These are phyloP conservation scores for Drosophila bipectinata DNA, from an alignment of 1,140 invertebrate species.

Conservation along the genomic window DNA sequence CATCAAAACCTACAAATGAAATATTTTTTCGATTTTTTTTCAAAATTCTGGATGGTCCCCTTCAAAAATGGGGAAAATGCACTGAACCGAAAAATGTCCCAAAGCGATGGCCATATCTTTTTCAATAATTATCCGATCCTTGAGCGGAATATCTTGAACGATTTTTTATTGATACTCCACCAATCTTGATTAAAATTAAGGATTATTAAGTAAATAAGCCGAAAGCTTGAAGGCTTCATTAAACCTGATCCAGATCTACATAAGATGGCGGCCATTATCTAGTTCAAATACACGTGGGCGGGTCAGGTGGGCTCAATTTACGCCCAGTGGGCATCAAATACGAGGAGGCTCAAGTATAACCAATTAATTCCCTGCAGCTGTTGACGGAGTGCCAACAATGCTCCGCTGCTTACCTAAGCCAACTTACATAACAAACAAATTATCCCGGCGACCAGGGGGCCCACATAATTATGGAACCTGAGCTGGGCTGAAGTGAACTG, in stretches of 20 bases:
- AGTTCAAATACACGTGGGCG: conserved; percentile 19
- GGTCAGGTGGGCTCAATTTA: background rate
- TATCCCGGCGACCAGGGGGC: conserved; percentile 44
- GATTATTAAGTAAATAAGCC: too few species aligned
- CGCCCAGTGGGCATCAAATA: conserved; percentile 1
- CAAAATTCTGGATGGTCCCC: too few species aligned
- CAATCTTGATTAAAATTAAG: too few species aligned
- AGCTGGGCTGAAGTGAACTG: conserved; percentile 26
- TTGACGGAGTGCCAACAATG: conserved; percentile 49
- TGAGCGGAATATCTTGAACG: too few species aligned
- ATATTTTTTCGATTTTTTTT: too few species aligned
- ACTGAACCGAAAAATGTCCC: too few species aligned
- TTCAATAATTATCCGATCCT: too few species aligned
- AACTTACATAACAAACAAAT: conserved; percentile 75
- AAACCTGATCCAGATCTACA: background rate
- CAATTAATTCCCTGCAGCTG: conserved; percentile 52
- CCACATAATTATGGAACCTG: conserved; percentile 66
- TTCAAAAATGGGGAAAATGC: too few species aligned
- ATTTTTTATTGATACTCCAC: too few species aligned
- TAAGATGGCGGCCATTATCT: conserved; percentile 14
- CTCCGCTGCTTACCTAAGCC: conserved; percentile 40
- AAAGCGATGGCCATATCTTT: too few species aligned
- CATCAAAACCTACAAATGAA: too few species aligned
- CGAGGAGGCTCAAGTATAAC: conserved; percentile 22
- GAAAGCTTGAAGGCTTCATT: background rate